These are phyloP conservation scores for Mesopsocus fuscifrons DNA, from an alignment of 2,888 invertebrate genomes.

Conservation along the genomic window DNA sequence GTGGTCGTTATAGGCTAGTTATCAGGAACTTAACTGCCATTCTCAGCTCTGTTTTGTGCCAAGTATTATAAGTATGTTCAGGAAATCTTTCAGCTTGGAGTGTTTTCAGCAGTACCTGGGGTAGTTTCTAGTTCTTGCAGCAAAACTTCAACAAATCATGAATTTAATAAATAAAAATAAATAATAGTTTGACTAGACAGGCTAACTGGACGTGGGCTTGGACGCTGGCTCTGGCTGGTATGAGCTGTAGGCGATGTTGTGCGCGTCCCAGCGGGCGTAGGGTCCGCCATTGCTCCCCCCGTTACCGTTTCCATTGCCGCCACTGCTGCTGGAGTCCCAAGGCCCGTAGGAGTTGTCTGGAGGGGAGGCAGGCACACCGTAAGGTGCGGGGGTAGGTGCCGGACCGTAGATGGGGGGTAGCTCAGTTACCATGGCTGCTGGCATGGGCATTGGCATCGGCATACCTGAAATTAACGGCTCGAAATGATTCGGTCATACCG, in stretches of 20 bases:
- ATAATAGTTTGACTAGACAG: no score
- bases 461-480: conserved; percentile 33
- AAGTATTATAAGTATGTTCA: no score
- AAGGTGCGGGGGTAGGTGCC: conserved; percentile 39
- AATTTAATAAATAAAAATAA: no score
- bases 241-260: conserved; percentile 21
- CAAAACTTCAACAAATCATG: no score
- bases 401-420: conserved; percentile 20
- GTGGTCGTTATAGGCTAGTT: no score
- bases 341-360: conserved; percentile 19
- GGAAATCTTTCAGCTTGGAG: no score
- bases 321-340: conserved; percentile 2
- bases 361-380: conserved; percentile 35
- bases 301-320: conserved; percentile 51
- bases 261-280: conserved; percentile 47
- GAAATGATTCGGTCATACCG: no score
- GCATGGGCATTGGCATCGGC: conserved; percentile 45
- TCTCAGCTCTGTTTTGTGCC: no score
- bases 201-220: no score
- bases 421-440: conserved; percentile 25
- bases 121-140: no score
- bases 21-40: no score
- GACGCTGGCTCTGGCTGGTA: conserved; percentile 17
- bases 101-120: no score
- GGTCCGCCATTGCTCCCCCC: conserved; percentile 41